These are phyloP conservation scores for Mya arenaria DNA, from an alignment of 1,140 invertebrate species.

Conservation along the genomic window DNA sequence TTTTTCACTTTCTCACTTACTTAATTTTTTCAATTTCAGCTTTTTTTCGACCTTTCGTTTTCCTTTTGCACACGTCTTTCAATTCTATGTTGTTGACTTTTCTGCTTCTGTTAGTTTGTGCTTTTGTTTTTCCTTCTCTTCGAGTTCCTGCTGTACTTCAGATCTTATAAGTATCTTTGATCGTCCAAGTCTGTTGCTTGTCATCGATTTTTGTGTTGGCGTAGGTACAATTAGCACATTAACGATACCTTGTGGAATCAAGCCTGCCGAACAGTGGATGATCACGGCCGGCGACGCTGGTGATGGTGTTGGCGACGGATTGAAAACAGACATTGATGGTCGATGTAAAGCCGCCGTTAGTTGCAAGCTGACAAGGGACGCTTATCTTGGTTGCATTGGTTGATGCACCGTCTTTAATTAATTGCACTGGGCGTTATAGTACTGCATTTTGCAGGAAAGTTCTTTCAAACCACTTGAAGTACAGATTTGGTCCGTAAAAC, in stretches of 20 bases:
- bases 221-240: slow-evolving; percentile 19
- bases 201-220: background rate
- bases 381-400: background rate
- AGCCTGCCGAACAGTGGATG: slow-evolving; percentile 24
- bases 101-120: background rate
- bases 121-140: slow-evolving; percentile 30
- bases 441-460: slow-evolving; percentile 26
- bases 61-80: slow-evolving; percentile 13
- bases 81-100: slow-evolving; percentile 8
- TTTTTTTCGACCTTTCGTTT: background rate
- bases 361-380: background rate
- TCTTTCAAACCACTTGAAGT: slow-evolving; percentile 50
- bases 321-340: background rate
- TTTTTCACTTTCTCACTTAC: background rate
- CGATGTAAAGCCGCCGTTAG: too few species aligned
- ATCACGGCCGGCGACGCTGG: background rate
- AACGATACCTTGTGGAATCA: slow-evolving; percentile 29
- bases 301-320: background rate
- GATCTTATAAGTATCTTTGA: background rate
- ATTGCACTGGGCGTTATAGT: slow-evolving; percentile 1
- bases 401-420: slow-evolving; percentile 43
- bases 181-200: background rate
- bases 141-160: slow-evolving; percentile 11
- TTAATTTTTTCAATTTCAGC: slow-evolving; percentile 12
- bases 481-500: slow-evolving; percentile 47